These are phyloP conservation scores for Rhinatrema bivittatum DNA, from an alignment of 2,797 vertebrate genomes.

Conservation along the genomic window DNA sequence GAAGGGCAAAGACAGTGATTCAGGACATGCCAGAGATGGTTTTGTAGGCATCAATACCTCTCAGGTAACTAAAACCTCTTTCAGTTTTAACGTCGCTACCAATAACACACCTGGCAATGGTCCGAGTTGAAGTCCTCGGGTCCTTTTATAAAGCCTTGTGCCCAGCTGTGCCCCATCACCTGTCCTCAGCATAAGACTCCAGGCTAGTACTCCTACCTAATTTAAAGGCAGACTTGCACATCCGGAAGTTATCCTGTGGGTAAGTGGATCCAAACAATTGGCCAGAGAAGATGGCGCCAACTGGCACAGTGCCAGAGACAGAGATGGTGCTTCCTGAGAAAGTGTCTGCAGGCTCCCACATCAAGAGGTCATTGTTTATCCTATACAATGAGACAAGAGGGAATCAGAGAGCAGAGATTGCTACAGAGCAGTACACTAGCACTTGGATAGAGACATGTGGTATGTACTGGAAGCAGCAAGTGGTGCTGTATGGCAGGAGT, in stretches of 20 bases:
- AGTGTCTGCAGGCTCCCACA: slow-evolving; percentile 77
- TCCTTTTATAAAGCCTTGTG: no score
- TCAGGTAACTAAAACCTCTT: no score
- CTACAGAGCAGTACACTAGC: no score
- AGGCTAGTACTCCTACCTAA: slow-evolving; percentile 68
- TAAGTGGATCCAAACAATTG: slow-evolving; percentile 4
- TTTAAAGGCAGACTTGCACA: slow-evolving; percentile 81
- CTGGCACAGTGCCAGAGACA: slow-evolving; percentile 21
- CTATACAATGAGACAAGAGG: slow-evolving; percentile 31
- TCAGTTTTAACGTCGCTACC: no score
- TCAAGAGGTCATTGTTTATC: slow-evolving; percentile 87
- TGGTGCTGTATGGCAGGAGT: not conserved
- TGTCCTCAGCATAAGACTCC: no score
- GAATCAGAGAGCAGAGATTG: not conserved
- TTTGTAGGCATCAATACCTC: no score
- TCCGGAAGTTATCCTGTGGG: slow-evolving; percentile 61
- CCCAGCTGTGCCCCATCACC: no score
- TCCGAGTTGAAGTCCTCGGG: no score
- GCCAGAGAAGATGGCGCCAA: slow-evolving; percentile 12
- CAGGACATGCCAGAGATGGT: no score
- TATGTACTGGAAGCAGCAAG: not conserved
- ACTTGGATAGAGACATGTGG: not conserved
- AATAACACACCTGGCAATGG: no score
- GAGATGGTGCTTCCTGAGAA: slow-evolving; percentile 3
- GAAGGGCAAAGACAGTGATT: no score